Percentiles rank a stretch among this genome's conserved stretches.
These are phyloP conservation scores for Thalpophila matura DNA, from an alignment of 2,888 invertebrate genomes.

Conservation along the genomic window DNA sequence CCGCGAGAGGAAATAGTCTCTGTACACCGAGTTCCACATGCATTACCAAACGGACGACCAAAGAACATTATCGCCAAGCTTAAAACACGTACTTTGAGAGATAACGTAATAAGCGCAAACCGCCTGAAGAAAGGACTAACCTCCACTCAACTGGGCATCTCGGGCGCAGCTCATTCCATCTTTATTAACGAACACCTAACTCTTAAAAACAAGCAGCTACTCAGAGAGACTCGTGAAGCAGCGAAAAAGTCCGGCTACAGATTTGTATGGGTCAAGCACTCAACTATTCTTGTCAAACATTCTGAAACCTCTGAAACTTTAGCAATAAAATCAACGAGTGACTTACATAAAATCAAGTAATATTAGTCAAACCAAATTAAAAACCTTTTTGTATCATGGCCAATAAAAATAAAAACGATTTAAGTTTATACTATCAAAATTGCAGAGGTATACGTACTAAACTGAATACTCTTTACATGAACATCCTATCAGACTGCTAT, in stretches of 20 bases:
- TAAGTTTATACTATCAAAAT: background rate
- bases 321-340: slow-evolving; percentile 1
- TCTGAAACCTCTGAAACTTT: slow-evolving; percentile 5
- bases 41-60: background rate
- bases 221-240: slow-evolving; percentile 5
- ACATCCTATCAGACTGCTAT: background rate
- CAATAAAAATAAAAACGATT: background rate
- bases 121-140: slow-evolving; percentile 10
- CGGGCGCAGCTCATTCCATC: background rate
- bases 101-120: slow-evolving; percentile 10
- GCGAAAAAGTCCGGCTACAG: slow-evolving; percentile 3
- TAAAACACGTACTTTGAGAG: slow-evolving; percentile 9
- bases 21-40: slow-evolving; percentile 16
- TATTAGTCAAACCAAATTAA: too few relatives aligned
- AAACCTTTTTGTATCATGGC: too few relatives aligned
- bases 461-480: slow-evolving; percentile 9
- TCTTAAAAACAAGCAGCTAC: slow-evolving; percentile 8
- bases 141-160: slow-evolving; percentile 1
- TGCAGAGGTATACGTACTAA: too few relatives aligned
- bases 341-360: slow-evolving; percentile 2
- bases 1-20: slow-evolving; percentile 1
- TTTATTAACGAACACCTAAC: slow-evolving; percentile 16
- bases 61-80: slow-evolving; percentile 11
- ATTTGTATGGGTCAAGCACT: slow-evolving; percentile 18
- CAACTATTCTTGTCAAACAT: slow-evolving; percentile 4